These are phyloP conservation scores for Arothron firmamentum DNA, from an alignment of 2,113 vertebrate species.

Conservation along the genomic window DNA sequence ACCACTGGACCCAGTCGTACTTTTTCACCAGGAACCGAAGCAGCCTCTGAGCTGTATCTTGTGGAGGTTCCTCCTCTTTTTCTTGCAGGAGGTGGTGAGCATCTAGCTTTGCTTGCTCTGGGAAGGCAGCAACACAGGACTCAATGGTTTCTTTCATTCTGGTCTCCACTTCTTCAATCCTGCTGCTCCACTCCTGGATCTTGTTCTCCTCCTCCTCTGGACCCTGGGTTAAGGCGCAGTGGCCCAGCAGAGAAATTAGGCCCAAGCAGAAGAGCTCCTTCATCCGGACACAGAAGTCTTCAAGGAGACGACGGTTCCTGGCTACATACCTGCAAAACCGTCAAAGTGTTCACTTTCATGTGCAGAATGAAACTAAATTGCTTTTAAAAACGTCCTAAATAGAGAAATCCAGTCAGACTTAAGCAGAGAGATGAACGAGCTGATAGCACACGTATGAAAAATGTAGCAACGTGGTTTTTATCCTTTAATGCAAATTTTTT, in stretches of 20 bases:
- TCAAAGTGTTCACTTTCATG: neutral
- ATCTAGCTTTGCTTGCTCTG: conserved; percentile 69
- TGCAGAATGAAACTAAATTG: neutral
- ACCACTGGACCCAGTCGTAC: conserved; percentile 79
- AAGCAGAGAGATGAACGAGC: no score
- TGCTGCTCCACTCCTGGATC: conserved; percentile 70
- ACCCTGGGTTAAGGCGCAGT: conserved; percentile 62
- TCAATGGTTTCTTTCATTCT: conserved; percentile 71
- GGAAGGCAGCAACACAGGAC: conserved; percentile 63
- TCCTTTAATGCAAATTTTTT: no score
- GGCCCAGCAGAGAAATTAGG: conserved; percentile 72
- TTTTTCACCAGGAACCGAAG: conserved; percentile 70
- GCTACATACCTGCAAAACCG: conserved; percentile 62
- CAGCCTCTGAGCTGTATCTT: conserved; percentile 51
- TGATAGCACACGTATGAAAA: no score
- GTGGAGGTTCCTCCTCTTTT: conserved; percentile 43
- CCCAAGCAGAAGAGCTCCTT: conserved; percentile 79
- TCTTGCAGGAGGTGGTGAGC: conserved; percentile 62
- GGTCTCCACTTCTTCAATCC: conserved; percentile 69
- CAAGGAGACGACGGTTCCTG: conserved; percentile 70
- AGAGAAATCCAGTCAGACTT: no score
- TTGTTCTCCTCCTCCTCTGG: conserved; percentile 67
- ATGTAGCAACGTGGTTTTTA: no score
- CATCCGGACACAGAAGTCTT: conserved; percentile 75
- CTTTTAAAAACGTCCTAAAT: neutral